phyloP scores from a whole-genome alignment of 2,888 invertebrate species.

The Actias luna region DNA sequence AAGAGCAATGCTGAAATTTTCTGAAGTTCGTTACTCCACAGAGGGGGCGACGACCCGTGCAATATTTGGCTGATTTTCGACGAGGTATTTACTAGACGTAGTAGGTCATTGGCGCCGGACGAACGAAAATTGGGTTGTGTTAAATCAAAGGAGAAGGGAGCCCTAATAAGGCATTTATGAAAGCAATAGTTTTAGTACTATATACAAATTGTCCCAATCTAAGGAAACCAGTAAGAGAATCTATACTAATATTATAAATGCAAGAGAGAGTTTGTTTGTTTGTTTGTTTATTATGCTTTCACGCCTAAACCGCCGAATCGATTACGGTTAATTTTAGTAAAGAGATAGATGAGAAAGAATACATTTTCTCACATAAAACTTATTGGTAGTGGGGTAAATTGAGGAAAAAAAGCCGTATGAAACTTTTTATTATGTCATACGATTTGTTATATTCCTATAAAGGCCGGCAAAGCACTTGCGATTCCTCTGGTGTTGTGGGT shows the following conservation, averaged over 20 bases:
- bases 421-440: too few species aligned
- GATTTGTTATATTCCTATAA: too few species aligned
- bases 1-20: slow-evolving; percentile 13
- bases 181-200: background rate
- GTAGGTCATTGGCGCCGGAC: slow-evolving; percentile 10
- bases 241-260: background rate
- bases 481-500: too few species aligned
- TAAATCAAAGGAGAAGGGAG: background rate
- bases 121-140: background rate
- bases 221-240: background rate
- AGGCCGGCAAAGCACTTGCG: too few species aligned
- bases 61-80: slow-evolving; percentile 20
- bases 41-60: slow-evolving; percentile 18
- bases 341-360: too few species aligned
- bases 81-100: slow-evolving; percentile 15
- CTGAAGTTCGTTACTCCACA: slow-evolving; percentile 17
- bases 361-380: too few species aligned
- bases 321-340: too few species aligned
- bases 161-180: background rate
- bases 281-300: too few species aligned
- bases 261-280: too few species aligned
- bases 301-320: too few species aligned
- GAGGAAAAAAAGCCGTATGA: too few species aligned
- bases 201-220: background rate
- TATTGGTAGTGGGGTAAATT: too few species aligned